Evolutionary conservation across 2,113 vertebrate genomes (phyloP), one percentile per base, ranked within the genome.

Genomic region (Cyphomyrus plagiostoma): DNA sequence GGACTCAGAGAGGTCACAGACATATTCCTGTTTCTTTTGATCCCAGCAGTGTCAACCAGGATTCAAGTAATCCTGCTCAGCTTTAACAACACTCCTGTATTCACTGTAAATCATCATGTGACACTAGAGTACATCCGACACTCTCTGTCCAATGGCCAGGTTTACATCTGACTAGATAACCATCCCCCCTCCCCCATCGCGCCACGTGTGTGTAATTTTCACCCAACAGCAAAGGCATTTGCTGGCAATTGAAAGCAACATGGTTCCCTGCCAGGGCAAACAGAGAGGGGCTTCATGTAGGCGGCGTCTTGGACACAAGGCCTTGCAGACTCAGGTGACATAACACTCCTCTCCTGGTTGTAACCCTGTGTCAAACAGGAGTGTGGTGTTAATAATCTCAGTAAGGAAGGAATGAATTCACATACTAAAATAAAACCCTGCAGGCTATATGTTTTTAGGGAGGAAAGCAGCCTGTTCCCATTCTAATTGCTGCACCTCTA

Each of bases 301-400:
- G 58, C 7, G 35, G 52, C 1, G 74, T 10, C 58, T 50, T 30
- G 45, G 13, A 17, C 19, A 50, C 48, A 19, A 49, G 45, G 13
- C 17, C 7, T 17, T 62, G 66, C 58, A 49, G 70, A 58, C 66
- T 8, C 23, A 62, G 48, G 58, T 19, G 88, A 87, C 13, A 91
- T 89, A 90, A 90, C 86, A 66, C 48, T 90, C 49, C 62, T 62
- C 74, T 77, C 42, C 52, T 88, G 89, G 56, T 26, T 23, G 17
- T 48, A 84, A 84, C 21, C 39, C 82, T 48, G 82, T 84, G 42
- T 84, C 74, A 42, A 80, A 42, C 11, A 80, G 30, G 35, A 84
- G 39, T 46, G 82, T 11, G 19, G 21, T 23, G 15, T 45, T 84
- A 84, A 23, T 42, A 84, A 80, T 80, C 35, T 42, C 35, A 80